Evolutionary conservation across 2,888 invertebrate species (phyloP), one percentile per base, ranked within the genome.

Genomic region (Aphodius sticticus): DNA sequence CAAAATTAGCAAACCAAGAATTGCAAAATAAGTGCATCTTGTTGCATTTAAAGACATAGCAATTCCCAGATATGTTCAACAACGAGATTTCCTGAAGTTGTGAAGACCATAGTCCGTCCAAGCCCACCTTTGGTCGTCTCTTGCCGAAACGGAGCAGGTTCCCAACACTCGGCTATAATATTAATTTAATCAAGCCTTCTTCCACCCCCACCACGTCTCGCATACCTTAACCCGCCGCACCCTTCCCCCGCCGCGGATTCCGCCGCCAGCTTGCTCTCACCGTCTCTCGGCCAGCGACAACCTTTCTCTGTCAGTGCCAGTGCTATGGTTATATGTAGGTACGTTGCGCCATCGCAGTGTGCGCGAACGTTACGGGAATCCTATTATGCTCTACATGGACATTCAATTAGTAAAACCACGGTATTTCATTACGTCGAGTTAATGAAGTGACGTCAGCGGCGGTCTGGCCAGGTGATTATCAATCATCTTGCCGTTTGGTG

Each of bases 351-450:
- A 53, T 53, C 1, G 53, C 53, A 75, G 72, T 70, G 72, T 76
- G 79, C 75, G 77, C 72, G 77, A 75, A 84, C 84, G 87, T 87
- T 87, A 87, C 86, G 87, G 85, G 87, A 87, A 88, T 88, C 88
- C 88, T 87, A 88, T 89, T 89, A 88, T 88, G 86, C 87, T 85
- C 85, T 87, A 88, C 88, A 88, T 86, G 88, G 88, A 88, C 88
- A 88, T 88, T 88, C 88, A 89, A 88, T 88, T 88, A 89, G 88
- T 87, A 87, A 88, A 88, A 88, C 88, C 88, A 86, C 88, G 87
- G 87, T 89, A 88, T 88, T 88, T 88, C 88, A 88, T 88, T 89
- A 88, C 86, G 87, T 83, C 85, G 84, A 87, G 87, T 87, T 89
- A 89, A 88, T 88, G 88, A 88, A 88, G 88, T 88, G 89, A 88